Conservation (phyloP, 2,888 invertebrate species). For the Onchidella celtica region DNA sequence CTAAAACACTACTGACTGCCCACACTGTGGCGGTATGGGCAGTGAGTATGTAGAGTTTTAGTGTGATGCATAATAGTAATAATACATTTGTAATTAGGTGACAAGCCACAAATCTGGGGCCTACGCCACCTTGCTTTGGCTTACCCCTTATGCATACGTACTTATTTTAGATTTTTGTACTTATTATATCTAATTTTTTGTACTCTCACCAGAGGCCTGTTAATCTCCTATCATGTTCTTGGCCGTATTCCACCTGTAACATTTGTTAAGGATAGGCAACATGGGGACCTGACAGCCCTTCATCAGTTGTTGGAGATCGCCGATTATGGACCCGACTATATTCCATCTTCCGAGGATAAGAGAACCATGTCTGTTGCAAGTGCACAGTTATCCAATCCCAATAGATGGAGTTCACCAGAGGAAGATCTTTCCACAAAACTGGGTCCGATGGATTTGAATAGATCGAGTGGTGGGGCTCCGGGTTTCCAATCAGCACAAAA, state of each 20-base stretch:
- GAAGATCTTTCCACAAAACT: background rate
- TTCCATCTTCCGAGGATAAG: slow-evolving; percentile 8
- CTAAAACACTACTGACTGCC: too few species aligned
- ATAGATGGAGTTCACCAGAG: background rate
- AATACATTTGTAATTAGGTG: too few species aligned
- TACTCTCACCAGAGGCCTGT: slow-evolving; percentile 56
- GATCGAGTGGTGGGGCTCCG: too few species aligned
- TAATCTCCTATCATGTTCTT: slow-evolving; percentile 60
- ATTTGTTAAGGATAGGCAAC: slow-evolving; percentile 61
- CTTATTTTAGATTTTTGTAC: too few species aligned
- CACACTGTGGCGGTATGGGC: too few species aligned
- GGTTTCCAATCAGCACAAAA: background rate
- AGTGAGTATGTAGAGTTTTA: too few species aligned
- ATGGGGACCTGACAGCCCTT: slow-evolving; percentile 51
- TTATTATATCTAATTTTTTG: too few species aligned
- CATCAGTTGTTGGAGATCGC: slow-evolving; percentile 59
- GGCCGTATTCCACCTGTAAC: slow-evolving; percentile 62
- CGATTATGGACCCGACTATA: slow-evolving; percentile 64
- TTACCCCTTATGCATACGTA: too few species aligned
- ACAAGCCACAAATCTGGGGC: too few species aligned
- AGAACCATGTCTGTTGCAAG: background rate
- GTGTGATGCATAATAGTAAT: too few species aligned
- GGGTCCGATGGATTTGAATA: background rate
- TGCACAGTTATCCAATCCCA: background rate
- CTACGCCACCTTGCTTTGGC: too few species aligned